Evolutionary conservation across 2,113 vertebrate species (phyloP).

Genomic region (Tenrec ecaudatus): DNA sequence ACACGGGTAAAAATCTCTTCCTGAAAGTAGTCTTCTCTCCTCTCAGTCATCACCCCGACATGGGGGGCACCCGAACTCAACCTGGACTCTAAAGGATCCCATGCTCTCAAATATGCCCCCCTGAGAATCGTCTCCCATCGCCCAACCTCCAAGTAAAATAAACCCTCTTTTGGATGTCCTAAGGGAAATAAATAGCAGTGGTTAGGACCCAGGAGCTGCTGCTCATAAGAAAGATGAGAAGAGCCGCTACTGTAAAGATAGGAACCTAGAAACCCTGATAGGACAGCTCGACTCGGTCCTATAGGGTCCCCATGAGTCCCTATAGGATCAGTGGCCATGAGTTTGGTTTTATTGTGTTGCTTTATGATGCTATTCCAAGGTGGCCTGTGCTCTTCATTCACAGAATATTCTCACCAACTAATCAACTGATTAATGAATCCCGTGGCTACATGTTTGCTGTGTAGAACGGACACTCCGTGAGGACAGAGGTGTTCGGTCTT

Average conservation of each 20-base stretch:
- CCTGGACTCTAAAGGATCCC: not conserved
- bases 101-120: not conserved
- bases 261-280: not conserved
- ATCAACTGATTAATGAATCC: not conserved
- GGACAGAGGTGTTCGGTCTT: not conserved
- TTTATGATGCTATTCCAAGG: not conserved
- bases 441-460: not conserved
- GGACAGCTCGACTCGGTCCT: not conserved
- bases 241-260: not conserved
- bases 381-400: not conserved
- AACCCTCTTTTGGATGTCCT: not conserved
- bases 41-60: not conserved
- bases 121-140: not conserved
- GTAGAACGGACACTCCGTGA: not conserved
- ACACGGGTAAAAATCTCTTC: not conserved
- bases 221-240: not conserved
- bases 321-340: not conserved
- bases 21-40: not conserved
- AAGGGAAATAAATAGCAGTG: not conserved
- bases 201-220: not conserved
- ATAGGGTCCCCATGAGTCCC: not conserved
- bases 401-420: not conserved
- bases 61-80: not conserved
- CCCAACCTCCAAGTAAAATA: not conserved
- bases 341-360: not conserved